phyloP scores from a whole-genome alignment of 2,113 vertebrate genomes.

The Tragelaphus scriptus region DNA sequence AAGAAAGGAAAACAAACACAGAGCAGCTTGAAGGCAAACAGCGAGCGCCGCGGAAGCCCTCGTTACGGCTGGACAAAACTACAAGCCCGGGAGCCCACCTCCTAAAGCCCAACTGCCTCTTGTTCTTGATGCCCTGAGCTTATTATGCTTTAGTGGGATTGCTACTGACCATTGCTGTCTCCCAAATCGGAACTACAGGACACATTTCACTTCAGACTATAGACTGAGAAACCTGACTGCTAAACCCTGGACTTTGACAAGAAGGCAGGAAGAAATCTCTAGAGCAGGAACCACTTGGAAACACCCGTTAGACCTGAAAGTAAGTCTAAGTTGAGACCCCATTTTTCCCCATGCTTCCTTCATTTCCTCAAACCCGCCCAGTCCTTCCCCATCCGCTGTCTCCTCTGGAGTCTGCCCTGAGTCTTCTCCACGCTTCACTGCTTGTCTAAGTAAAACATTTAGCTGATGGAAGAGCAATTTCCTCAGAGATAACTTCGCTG shows the following conservation, averaged over 20 bases:
- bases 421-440: not conserved
- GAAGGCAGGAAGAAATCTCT: not conserved
- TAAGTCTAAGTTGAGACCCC: not conserved
- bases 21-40: not conserved
- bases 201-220: not conserved
- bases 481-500: not conserved
- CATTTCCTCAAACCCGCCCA: fast-evolving
- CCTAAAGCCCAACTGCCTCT: not conserved
- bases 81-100: not conserved
- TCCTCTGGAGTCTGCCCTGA: too few species aligned
- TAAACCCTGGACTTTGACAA: not conserved
- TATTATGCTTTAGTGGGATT: not conserved
- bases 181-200: not conserved
- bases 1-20: not conserved
- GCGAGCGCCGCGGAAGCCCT: not conserved
- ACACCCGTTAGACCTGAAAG: not conserved
- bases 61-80: not conserved
- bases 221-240: not conserved
- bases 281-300: not conserved
- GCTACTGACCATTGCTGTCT: too few species aligned
- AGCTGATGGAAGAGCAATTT: not conserved
- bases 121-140: not conserved
- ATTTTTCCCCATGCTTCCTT: fast-evolving
- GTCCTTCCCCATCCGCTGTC: fast-evolving
- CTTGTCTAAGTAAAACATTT: fast-evolving